phyloP scores from a whole-genome alignment of 2,113 vertebrate species.

The Rallus limicola region DNA sequence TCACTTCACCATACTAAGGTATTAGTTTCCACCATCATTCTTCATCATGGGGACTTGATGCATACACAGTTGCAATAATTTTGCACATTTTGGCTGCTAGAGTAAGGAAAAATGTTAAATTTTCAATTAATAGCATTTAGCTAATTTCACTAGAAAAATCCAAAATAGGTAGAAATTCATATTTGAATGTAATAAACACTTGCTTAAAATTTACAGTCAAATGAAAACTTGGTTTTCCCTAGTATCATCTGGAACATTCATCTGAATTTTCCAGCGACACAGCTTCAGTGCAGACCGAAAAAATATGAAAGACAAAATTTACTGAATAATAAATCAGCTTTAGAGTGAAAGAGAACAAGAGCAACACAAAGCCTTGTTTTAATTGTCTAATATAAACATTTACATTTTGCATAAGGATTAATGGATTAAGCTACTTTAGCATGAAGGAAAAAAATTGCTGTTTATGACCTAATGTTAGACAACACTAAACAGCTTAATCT shows the following conservation, averaged over 20 bases:
- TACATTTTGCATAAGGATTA: constrained; percentile 5
- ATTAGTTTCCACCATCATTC: neutral
- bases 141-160: neutral
- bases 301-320: neutral
- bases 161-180: neutral
- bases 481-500: neutral
- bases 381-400: neutral
- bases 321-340: neutral
- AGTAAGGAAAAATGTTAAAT: neutral
- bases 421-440: neutral
- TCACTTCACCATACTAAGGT: neutral
- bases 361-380: neutral
- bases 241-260: neutral
- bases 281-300: neutral
- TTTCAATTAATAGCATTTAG: neutral
- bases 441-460: neutral
- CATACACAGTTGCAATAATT: neutral
- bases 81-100: neutral
- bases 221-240: neutral
- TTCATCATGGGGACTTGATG: neutral
- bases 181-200: neutral
- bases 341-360: neutral
- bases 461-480: neutral
- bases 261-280: neutral
- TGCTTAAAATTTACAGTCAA: neutral